Evolutionary conservation across 2,888 invertebrate genomes (phyloP).

Genomic region (Strigamia maritima): DNA sequence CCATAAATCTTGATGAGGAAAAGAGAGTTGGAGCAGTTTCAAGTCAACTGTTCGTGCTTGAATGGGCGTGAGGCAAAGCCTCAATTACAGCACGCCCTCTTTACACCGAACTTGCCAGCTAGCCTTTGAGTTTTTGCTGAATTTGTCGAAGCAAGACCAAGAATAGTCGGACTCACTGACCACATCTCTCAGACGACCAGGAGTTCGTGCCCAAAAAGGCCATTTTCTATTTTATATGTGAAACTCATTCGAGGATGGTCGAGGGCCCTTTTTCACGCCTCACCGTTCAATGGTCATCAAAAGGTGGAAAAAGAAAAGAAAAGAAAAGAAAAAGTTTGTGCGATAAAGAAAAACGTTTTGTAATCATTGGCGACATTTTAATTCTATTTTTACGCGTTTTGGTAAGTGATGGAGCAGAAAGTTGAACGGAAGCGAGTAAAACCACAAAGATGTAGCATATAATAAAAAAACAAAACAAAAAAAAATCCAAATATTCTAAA

Average conservation of each 20-base stretch:
- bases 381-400: too few relatives aligned
- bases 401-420: too few relatives aligned
- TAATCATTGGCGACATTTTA: too few relatives aligned
- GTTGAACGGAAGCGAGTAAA: too few relatives aligned
- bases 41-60: constrained; percentile 15
- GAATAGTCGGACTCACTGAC: not conserved
- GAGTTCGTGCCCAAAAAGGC: not conserved
- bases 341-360: too few relatives aligned
- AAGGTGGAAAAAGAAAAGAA: not conserved
- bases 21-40: constrained; percentile 10
- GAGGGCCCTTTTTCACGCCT: not conserved
- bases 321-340: not conserved
- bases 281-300: not conserved
- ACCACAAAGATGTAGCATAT: too few relatives aligned
- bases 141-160: constrained; percentile 9
- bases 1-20: constrained; percentile 15
- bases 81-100: constrained; percentile 4
- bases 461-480: too few relatives aligned
- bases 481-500: too few relatives aligned
- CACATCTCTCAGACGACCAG: not conserved
- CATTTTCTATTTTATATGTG: not conserved
- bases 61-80: constrained; percentile 15
- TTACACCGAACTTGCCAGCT: not conserved
- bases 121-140: not conserved
- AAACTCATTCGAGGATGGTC: not conserved